Base-by-base conservation (phyloP, 2,797 vertebrate species). In the Pseudochaenichthys georgianus region DNA sequence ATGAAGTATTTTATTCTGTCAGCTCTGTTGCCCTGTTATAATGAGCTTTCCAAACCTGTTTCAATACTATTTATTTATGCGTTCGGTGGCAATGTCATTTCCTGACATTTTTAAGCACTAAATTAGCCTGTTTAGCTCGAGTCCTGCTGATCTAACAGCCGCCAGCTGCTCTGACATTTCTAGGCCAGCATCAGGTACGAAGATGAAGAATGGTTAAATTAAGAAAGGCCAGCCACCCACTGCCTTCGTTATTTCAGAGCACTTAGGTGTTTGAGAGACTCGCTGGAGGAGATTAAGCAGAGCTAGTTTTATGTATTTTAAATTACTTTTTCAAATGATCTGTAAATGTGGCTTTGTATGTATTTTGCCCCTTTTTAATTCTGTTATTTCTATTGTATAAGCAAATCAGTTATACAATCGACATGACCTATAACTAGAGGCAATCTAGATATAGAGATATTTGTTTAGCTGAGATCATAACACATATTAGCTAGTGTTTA, bases 121-220 rank as follows among this genome's bases (percentile, higher is more conserved):
- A 82, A 90, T 87, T 66, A 88, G 51, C 67, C 61, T 54, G 19
- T 84, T 86, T 69, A 70, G 76, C 67, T 69, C 5, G 11, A 48
- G 46, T 83, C 77, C 76, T 75, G 74, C 73, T 87, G 80, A 82
- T 86, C 81, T 69, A 71, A 66, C 70, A 69, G 80, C 76, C 77
- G 70, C 57, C 70, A 68, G 80, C 77, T 71, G 66, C 79, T 68
- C 64, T 90, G 87, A 88, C 85, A 89, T 92, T 91, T 92, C 83
- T 87, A 70, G 84, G 77, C 77, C 78, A 81, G 84, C 59, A 80
- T 75, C 82, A 85, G 82, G 86, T 88, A 76, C 55, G 51, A 63
- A 79, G 78, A 85, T 86, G 87, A 89, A 85, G 78, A 80, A 71
- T 74, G 74, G 72, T 83, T 88, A 66, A 87, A 81, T 82, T 77